Evolutionary conservation across 2,888 invertebrate species (phyloP), one percentile per base, ranked within the genome.

Genomic region (Iphiclides podalirius): DNA sequence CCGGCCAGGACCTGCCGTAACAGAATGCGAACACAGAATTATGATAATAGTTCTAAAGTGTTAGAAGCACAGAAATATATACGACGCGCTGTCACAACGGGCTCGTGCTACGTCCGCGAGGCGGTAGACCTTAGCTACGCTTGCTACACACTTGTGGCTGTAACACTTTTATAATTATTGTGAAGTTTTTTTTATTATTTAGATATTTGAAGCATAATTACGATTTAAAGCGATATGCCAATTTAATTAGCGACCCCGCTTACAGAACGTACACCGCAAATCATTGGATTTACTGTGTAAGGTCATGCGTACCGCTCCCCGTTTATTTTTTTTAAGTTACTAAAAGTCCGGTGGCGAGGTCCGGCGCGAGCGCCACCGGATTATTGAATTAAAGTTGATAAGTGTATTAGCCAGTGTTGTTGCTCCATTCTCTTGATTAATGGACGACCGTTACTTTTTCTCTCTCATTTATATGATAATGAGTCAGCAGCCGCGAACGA

Each of bases 341-440:
- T 70, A 73, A 76, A 75, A 75, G 73, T 79, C 73, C 70, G 54
- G 55, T 50, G 53, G 59, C 65, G 66, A 62, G 68, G 67, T 69
- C 69, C 69, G 63, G 73, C 76, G 74, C 75, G 62, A 64, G 77
- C 76, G 72, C 70, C 67, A 70, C 65, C 65, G 70, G 72, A 75
- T 84, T 86, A 87, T 88, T 86, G 85, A 87, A 87, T 89, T 88
- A 84, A 86, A 85, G 73, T 85, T 84, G 85, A 85, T 88, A 88
- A 88, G 83, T 85, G 80, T 85, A 85, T 88, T 85, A 88, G 84
- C 79, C 76, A 68, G 73, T 79, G 80, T 79, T 86, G 82, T 84
- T 82, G 78, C 79, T 78, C 79, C 82, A 79, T 81, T 84, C 82
- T 70, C 74, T 72, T 83, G 83, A 86, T 84, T 84, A 87, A 86